These are phyloP conservation scores for Mesoligia furuncula DNA, from an alignment of 2,888 invertebrate genomes.

Conservation along the genomic window DNA sequence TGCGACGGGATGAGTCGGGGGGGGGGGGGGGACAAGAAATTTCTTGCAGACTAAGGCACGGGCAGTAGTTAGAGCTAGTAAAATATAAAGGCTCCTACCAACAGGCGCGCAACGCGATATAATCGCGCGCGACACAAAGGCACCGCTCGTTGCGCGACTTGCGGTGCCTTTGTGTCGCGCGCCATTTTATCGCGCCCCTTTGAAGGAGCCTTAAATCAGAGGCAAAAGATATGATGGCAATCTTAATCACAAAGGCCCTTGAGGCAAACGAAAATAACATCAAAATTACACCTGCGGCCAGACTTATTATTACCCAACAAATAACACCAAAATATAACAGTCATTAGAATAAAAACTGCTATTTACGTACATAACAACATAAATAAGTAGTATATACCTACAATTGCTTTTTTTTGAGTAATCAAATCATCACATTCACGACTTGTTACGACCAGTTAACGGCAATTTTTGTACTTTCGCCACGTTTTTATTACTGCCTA, in stretches of 20 bases:
- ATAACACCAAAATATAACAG: slow-evolving; percentile 8
- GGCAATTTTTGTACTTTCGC: slow-evolving; percentile 50
- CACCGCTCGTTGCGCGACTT: too few relatives aligned
- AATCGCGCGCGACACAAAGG: too few relatives aligned
- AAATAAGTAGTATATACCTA: slow-evolving; percentile 1
- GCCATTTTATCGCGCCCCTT: too few relatives aligned
- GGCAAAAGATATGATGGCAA: neutral
- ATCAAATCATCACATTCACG: slow-evolving; percentile 38
- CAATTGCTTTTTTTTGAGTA: slow-evolving; percentile 50
- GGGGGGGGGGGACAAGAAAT: too few relatives aligned
- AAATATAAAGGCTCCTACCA: too few relatives aligned
- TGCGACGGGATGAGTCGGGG: too few relatives aligned
- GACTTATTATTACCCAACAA: slow-evolving; percentile 30
- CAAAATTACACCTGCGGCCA: neutral
- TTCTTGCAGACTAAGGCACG: too few relatives aligned
- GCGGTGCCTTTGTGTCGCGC: too few relatives aligned
- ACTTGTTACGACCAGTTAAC: slow-evolving; percentile 16
- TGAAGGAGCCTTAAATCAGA: too few relatives aligned
- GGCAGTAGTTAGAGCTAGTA: too few relatives aligned
- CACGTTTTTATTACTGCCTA: slow-evolving; percentile 36
- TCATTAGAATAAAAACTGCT: slow-evolving; percentile 18
- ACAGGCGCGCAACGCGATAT: too few relatives aligned
- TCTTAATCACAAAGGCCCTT: too few relatives aligned
- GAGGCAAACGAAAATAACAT: neutral
- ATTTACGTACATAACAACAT: slow-evolving; percentile 34